These are phyloP conservation scores for Trematomus loennbergii DNA, from an alignment of 2,113 vertebrate genomes.

Conservation along the genomic window DNA sequence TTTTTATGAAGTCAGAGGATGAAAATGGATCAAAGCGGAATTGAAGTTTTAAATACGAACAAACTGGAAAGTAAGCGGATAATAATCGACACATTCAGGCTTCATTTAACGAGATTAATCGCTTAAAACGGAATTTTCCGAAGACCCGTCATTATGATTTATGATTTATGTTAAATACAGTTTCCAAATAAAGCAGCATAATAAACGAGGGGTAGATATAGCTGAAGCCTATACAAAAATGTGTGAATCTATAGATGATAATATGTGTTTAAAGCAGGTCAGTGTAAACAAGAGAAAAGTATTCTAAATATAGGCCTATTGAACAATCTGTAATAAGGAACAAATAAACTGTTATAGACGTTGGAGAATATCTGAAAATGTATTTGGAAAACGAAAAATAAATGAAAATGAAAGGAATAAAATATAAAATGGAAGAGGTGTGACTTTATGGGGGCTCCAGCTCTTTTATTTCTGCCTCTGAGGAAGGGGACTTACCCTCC, in stretches of 20 bases:
- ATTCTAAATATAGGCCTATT: not conserved
- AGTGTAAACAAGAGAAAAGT: not conserved
- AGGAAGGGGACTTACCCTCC: conserved; percentile 41
- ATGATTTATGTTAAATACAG: not conserved
- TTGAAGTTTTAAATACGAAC: not conserved
- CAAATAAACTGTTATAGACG: not conserved
- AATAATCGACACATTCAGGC: not conserved
- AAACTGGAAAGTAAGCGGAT: not conserved
- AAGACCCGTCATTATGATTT: not conserved
- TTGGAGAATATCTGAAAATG: not conserved
- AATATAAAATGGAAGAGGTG: not conserved
- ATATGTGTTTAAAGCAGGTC: not conserved
- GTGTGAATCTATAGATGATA: not conserved
- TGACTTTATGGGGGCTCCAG: not conserved
- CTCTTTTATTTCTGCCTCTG: conserved; percentile 19
- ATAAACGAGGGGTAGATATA: not conserved
- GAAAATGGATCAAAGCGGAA: not conserved
- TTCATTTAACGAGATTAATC: not conserved
- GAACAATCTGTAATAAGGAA: not conserved
- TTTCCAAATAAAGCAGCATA: not conserved
- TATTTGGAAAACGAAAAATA: not conserved
- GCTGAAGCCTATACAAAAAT: too few species aligned
- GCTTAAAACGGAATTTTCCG: not conserved
- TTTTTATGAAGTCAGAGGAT: conserved; percentile 1
- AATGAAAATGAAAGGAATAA: not conserved